phyloP scores from a whole-genome alignment of 2,113 vertebrate species.

The Pholis gunnellus region DNA sequence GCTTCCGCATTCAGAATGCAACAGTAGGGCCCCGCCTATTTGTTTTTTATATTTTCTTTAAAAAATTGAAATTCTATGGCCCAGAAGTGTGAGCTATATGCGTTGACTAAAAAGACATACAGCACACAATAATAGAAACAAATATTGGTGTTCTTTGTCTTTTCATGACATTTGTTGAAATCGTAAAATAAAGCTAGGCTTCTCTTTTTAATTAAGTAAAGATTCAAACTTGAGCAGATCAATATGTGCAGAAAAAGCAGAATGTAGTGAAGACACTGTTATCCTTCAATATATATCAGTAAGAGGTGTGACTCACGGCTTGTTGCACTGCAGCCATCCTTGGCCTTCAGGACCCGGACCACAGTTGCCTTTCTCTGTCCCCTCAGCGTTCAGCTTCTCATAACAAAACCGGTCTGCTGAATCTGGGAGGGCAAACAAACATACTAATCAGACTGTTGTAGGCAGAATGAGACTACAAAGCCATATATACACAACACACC shows the following conservation, averaged over 20 bases:
- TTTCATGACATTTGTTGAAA: background rate
- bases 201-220: background rate
- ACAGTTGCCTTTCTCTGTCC: slow-evolving; percentile 95
- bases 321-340: slow-evolving; percentile 95
- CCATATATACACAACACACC: background rate
- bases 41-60: background rate
- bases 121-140: too few relatives aligned
- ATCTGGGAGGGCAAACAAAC: slow-evolving; percentile 71
- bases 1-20: background rate
- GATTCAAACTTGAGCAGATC: background rate
- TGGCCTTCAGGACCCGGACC: slow-evolving; percentile 87
- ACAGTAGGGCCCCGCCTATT: too few relatives aligned
- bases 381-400: slow-evolving; percentile 95
- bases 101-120: background rate
- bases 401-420: slow-evolving; percentile 95
- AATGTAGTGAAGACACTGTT: background rate
- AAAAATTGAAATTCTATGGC: background rate
- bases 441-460: background rate
- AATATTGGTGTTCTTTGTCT: background rate
- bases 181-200: too few relatives aligned
- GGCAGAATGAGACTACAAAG: background rate
- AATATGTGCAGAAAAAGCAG: background rate
- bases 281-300: background rate
- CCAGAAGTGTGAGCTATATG: background rate
- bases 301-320: slow-evolving; percentile 87